These are phyloP conservation scores for Tetranychus urticae DNA, from an alignment of 1,140 invertebrate genomes.

Conservation along the genomic window DNA sequence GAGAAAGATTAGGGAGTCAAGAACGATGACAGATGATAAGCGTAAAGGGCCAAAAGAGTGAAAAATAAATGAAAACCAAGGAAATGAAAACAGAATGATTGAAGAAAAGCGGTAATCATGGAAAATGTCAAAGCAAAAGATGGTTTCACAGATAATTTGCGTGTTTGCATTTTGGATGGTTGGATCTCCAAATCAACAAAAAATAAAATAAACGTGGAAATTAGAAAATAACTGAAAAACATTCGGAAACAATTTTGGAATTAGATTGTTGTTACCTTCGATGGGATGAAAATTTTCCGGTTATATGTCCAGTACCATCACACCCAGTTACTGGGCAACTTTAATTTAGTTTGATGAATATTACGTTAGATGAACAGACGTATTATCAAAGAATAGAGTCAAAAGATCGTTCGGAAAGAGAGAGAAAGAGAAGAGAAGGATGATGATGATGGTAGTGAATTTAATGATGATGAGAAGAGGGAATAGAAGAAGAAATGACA, in stretches of 20 bases:
- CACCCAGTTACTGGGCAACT: slow-evolving; percentile 24
- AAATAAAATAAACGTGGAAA: too few relatives aligned
- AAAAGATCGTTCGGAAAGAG: background rate
- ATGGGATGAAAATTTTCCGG: slow-evolving; percentile 25
- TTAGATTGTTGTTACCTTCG: slow-evolving; percentile 13
- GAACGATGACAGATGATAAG: too few relatives aligned
- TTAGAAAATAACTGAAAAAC: too few relatives aligned
- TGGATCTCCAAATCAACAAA: too few relatives aligned
- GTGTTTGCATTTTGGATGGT: too few relatives aligned
- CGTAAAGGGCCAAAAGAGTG: too few relatives aligned
- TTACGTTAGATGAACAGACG: background rate
- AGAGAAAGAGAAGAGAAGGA: background rate
- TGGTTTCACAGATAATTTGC: too few relatives aligned
- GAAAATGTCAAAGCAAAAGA: too few relatives aligned
- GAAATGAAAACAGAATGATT: too few relatives aligned
- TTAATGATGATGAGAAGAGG: background rate
- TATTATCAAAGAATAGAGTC: background rate
- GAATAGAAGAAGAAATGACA: background rate
- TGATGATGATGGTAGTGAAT: background rate
- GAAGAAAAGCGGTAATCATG: too few relatives aligned
- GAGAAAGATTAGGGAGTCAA: background rate
- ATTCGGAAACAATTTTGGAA: too few relatives aligned
- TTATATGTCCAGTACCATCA: slow-evolving; percentile 25
- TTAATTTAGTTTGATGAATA: background rate
- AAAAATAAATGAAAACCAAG: too few relatives aligned